Base-by-base conservation (phyloP, 2,797 vertebrate species). In the Karalla daura region DNA sequence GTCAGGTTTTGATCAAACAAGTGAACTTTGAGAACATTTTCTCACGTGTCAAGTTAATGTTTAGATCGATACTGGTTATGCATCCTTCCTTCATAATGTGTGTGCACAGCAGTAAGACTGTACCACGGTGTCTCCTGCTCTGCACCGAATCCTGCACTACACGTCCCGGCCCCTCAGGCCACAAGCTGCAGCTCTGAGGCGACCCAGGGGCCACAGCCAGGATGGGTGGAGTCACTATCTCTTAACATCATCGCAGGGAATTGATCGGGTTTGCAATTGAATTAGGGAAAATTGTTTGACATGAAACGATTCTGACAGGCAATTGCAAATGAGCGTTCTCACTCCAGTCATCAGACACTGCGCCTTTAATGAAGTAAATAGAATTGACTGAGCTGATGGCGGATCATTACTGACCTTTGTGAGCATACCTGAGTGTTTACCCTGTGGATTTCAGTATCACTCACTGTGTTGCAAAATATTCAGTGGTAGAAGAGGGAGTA, bases 221-320 rank as follows among this genome's bases (percentile, higher is more conserved):
- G 47, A 44, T 9, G 59, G 67, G 23, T 4, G 1, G 52, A 72
- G 85, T 86, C 82, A 79, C 74, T 52, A n/a, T 75, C 17, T 5
- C 17, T 85, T 81, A 83, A 56, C 74, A 10, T 88, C 83, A 86
- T 62, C 3, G 45, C 46, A 44, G 68, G 43, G 61, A 85, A 80
- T 59, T 59, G 45, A 84, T 78, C 83, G 25, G 47, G 24, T 76
- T 76, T 58, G 39, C 52, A 80, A 88, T 81, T 68, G 75, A 86
- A 83, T 79, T 32, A 68, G 24, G 24, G 67, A 33, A 74, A 66
- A 80, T 15, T 33, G 24, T 76, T 84, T 89, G 86, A 90, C 55
- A 50, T 70, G 52, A 80, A 89, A 28, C 71, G 15, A 33, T 66
- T 83, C 56, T 82, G 84, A 85, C 84, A 89, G 81, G 60, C 67